Evolutionary conservation across 2,888 invertebrate genomes (phyloP).

Genomic region (Torymus tubicola): DNA sequence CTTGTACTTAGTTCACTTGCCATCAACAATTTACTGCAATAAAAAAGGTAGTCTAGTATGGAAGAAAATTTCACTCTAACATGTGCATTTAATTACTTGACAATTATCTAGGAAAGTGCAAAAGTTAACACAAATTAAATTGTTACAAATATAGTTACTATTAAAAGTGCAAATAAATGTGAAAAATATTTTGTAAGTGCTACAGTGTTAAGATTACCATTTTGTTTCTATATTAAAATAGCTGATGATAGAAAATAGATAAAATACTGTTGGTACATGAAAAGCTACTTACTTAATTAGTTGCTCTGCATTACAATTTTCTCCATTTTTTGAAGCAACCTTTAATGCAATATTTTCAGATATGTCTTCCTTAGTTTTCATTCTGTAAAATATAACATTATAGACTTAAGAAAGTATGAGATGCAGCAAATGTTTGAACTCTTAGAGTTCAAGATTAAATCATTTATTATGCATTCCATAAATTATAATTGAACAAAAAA

Average conservation of each 20-base stretch:
- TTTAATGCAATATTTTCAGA: conserved; percentile 21
- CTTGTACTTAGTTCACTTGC: conserved; percentile 15
- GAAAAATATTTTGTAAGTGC: conserved; percentile 22
- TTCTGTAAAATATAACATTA: conserved; percentile 33
- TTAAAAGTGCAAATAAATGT: conserved; percentile 42
- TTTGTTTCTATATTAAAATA: no score
- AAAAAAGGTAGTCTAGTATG: conserved; percentile 24
- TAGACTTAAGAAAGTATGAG: neutral
- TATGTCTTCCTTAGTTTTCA: conserved; percentile 27
- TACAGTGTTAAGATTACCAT: neutral
- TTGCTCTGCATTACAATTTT: conserved; percentile 19
- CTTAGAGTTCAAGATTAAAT: conserved; percentile 14
- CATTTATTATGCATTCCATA: neutral
- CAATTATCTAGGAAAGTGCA: conserved; percentile 1
- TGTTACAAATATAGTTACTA: neutral
- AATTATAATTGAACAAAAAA: no score
- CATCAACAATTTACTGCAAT: conserved; percentile 43
- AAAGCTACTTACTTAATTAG: conserved; percentile 36
- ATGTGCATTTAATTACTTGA: neutral
- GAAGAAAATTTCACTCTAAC: conserved; percentile 1
- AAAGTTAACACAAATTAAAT: neutral
- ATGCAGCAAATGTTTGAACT: neutral
- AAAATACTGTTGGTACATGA: neutral
- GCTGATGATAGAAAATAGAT: neutral
- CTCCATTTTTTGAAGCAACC: neutral